A percentile compares a stretch with the other conserved stretches of the same genome.
Evolutionary conservation across 1,140 invertebrate genomes (phyloP).

Genomic region (Ceratina japonica): DNA sequence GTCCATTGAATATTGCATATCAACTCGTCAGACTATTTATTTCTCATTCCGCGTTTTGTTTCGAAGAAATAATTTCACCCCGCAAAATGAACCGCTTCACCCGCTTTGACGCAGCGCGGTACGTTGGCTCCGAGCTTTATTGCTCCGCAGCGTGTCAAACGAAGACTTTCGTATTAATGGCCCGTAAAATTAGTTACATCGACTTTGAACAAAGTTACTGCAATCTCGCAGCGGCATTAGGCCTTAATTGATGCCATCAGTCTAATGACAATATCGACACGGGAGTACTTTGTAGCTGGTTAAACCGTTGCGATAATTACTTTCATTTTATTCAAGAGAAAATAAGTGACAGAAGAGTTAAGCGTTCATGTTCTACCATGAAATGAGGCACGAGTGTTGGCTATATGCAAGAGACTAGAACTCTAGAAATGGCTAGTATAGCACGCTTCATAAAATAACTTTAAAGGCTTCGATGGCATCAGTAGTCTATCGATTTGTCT

Average conservation of each 20-base stretch:
- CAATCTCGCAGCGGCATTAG: conserved; percentile 4
- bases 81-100: conserved; percentile 4
- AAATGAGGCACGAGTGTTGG: not conserved
- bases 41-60: not conserved
- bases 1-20: not conserved
- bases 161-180: conserved; percentile 24
- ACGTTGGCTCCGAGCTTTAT: not conserved
- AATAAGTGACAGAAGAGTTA: not conserved
- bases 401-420: not conserved
- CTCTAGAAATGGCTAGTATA: too few relatives aligned
- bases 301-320: not conserved
- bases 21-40: not conserved
- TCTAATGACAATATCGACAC: not conserved
- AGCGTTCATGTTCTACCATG: not conserved
- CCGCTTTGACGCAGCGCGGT: not conserved
- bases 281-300: not conserved
- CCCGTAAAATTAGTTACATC: conserved; percentile 19
- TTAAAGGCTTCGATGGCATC: conserved; percentile 1
- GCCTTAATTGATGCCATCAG: conserved; percentile 7
- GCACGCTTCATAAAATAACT: not conserved
- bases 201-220: conserved; percentile 15
- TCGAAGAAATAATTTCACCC: not conserved
- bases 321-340: not conserved
- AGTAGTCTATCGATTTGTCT: not conserved
- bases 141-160: not conserved